A percentile compares a stretch with the other conserved stretches of the same genome.
These are phyloP conservation scores for Oncopodura yosiiana DNA, from an alignment of 1,140 invertebrate species.

Conservation along the genomic window DNA sequence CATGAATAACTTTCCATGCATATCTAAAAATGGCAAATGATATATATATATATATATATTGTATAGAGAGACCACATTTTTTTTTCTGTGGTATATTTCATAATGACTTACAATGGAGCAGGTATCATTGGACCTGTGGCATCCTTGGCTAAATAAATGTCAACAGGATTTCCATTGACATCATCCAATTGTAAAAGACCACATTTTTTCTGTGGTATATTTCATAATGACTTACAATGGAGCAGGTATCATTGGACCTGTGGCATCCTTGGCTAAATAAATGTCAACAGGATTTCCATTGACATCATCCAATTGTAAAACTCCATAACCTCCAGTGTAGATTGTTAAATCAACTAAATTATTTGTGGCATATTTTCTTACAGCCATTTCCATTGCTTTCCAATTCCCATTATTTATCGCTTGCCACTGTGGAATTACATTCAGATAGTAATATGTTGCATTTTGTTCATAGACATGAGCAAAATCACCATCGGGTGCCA, in stretches of 20 bases:
- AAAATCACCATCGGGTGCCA: conserved; percentile 48
- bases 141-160: conserved; percentile 39
- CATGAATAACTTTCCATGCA: conserved; percentile 27
- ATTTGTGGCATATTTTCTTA: conserved; percentile 13
- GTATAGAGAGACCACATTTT: not conserved
- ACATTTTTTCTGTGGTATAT: not conserved
- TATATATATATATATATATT: not conserved
- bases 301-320: conserved; percentile 44
- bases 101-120: conserved; percentile 18
- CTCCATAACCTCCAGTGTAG: conserved; percentile 50
- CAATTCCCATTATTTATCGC: conserved; percentile 33
- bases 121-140: conserved; percentile 12
- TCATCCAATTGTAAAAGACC: not conserved
- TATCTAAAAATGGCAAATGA: not conserved
- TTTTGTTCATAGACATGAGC: conserved; percentile 40
- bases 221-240: conserved; percentile 15
- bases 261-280: conserved; percentile 42
- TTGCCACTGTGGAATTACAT: conserved; percentile 48
- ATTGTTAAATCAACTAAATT: conserved; percentile 39
- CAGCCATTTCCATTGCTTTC: conserved; percentile 26
- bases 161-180: conserved; percentile 38
- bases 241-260: conserved; percentile 12
- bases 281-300: conserved; percentile 41
- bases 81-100: not conserved
- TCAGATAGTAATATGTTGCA: conserved; percentile 47